A percentile compares a stretch with the other conserved stretches of the same genome.
Evolutionary conservation across 2,888 invertebrate genomes (phyloP).

Genomic region (Drosophila imparisetae): DNA sequence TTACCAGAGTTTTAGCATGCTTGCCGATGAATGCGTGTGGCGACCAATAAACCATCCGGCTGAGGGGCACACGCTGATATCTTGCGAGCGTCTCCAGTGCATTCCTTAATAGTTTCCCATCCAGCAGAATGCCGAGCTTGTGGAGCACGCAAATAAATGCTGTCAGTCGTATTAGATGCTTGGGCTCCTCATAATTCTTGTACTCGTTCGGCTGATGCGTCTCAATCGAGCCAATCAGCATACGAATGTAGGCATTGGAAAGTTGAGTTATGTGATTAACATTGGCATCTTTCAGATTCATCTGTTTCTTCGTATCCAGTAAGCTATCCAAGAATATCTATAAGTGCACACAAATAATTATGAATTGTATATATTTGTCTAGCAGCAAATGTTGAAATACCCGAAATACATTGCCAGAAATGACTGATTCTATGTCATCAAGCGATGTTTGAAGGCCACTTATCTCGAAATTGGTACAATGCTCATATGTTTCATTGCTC

Average conservation of each 20-base stretch:
- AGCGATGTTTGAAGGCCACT: constrained; percentile 90
- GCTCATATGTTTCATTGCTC: constrained; percentile 86
- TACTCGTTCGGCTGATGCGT: constrained; percentile 46
- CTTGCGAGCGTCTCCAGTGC: constrained; percentile 90
- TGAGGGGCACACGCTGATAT: constrained; percentile 91
- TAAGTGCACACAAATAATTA: neutral
- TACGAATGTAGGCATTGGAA: constrained; percentile 61
- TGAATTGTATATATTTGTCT: neutral
- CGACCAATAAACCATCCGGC: constrained; percentile 93
- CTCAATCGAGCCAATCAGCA: constrained; percentile 45
- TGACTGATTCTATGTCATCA: constrained; percentile 85
- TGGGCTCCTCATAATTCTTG: constrained; percentile 82
- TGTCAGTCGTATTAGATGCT: constrained; percentile 88
- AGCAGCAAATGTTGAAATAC: constrained; percentile 18
- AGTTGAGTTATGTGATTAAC: constrained; percentile 58
- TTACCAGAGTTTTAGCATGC: constrained; percentile 86
- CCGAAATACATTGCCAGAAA: constrained; percentile 62
- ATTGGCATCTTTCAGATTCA: constrained; percentile 53
- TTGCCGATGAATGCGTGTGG: constrained; percentile 92
- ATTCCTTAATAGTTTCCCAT: constrained; percentile 92
- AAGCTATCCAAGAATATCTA: constrained; percentile 57
- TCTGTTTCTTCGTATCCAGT: constrained; percentile 57
- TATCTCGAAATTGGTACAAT: constrained; percentile 86
- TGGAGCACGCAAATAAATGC: constrained; percentile 88
- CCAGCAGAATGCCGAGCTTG: constrained; percentile 91